Evolutionary conservation across 2,797 vertebrate species (phyloP).

Genomic region (Myioborus miniatus): DNA sequence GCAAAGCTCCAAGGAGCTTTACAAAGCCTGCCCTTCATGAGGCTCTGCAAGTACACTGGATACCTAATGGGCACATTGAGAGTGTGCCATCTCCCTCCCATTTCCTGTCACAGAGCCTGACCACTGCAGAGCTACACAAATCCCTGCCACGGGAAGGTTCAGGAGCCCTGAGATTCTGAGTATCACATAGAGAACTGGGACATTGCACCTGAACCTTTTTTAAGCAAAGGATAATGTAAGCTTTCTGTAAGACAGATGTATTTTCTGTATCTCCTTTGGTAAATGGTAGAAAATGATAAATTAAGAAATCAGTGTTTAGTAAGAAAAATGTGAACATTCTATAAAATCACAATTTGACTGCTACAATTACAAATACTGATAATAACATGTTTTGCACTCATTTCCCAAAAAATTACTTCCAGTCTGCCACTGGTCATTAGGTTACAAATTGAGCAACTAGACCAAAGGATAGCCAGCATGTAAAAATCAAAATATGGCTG

Average conservation of each 20-base stretch:
- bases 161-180: background rate
- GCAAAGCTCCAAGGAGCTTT: background rate
- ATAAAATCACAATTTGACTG: background rate
- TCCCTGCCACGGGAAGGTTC: background rate
- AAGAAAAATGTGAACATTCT: background rate
- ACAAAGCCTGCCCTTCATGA: background rate
- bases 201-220: background rate
- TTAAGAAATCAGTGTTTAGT: background rate
- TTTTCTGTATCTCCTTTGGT: background rate
- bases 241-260: background rate
- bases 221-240: background rate
- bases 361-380: background rate
- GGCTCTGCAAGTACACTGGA: background rate
- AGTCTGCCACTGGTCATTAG: background rate
- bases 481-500: background rate
- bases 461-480: background rate
- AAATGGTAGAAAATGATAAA: background rate
- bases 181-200: background rate
- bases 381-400: background rate
- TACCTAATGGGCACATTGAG: background rate
- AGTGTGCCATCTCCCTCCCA: background rate
- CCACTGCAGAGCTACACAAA: accelerated
- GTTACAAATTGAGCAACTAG: background rate
- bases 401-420: background rate
- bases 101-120: background rate